These are phyloP conservation scores for Cylloceria caligata DNA, from an alignment of 2,888 invertebrate species.

Conservation along the genomic window DNA sequence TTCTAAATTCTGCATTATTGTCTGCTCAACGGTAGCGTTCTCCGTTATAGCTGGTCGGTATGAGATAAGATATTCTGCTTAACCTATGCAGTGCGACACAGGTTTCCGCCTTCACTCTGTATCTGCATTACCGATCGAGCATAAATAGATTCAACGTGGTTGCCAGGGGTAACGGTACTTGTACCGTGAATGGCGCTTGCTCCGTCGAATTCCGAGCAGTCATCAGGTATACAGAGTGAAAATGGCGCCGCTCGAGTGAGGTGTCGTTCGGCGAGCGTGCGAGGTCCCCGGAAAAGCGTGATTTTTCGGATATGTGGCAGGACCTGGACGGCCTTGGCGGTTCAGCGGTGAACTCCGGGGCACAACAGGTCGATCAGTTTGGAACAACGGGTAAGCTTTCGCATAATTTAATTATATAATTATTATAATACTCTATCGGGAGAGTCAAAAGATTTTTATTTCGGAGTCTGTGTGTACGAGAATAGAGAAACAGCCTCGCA, in stretches of 20 bases:
- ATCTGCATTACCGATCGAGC: conserved; percentile 47
- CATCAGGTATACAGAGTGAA: conserved; percentile 76
- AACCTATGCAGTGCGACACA: neutral
- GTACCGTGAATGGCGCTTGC: conserved; percentile 61
- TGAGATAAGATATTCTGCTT: neutral
- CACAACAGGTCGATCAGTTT: conserved; percentile 82
- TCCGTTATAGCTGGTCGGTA: too few relatives aligned
- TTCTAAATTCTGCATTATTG: too few relatives aligned
- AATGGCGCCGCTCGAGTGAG: conserved; percentile 82
- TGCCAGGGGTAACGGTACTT: conserved; percentile 65
- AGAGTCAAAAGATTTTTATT: conserved; percentile 24
- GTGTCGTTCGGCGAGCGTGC: conserved; percentile 71
- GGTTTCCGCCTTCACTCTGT: neutral
- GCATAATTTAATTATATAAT: neutral
- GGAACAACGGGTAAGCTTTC: conserved; percentile 78
- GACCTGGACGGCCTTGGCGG: conserved; percentile 81
- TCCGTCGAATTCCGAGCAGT: conserved; percentile 57
- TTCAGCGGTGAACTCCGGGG: conserved; percentile 79
- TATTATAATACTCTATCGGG: conserved; percentile 7
- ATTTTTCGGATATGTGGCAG: conserved; percentile 81
- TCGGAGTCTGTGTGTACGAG: conserved; percentile 35
- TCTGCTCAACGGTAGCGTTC: too few relatives aligned
- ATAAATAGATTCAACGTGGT: conserved; percentile 59
- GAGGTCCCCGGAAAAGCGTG: conserved; percentile 57
- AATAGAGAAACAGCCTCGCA: conserved; percentile 42